Percentiles rank a stretch among this genome's conserved stretches.
phyloP scores from a whole-genome alignment of 2,113 vertebrate species.

The Pachyramphus minor region DNA sequence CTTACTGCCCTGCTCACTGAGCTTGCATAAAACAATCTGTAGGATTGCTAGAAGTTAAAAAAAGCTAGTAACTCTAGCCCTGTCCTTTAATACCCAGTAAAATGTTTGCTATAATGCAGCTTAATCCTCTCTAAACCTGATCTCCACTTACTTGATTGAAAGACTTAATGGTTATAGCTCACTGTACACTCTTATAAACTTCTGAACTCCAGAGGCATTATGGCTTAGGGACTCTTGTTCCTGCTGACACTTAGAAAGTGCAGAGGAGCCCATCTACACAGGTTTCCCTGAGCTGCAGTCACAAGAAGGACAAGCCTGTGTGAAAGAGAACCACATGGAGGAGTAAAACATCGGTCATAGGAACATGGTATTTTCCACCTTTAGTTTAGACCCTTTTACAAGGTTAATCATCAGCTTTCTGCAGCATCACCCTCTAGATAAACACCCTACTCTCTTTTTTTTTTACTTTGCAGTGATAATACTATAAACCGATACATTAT shows the following conservation, averaged over 20 bases:
- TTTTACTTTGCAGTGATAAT: not conserved
- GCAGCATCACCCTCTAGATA: not conserved
- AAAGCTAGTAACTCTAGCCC: not conserved
- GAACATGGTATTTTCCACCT: not conserved
- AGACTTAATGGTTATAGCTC: not conserved
- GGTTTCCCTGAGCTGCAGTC: not conserved
- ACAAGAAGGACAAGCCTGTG: not conserved
- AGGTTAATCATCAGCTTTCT: not conserved
- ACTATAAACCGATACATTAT: not conserved
- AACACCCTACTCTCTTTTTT: not conserved
- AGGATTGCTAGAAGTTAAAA: not conserved
- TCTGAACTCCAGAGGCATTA: not conserved
- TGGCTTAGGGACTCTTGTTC: not conserved
- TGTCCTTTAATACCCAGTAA: not conserved
- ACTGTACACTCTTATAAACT: not conserved
- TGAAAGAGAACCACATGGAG: rapidly evolving
- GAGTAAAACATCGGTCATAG: not conserved
- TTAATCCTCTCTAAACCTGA: not conserved
- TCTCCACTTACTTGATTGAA: not conserved
- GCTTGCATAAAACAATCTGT: not conserved
- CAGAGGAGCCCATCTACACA: not conserved
- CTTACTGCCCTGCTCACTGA: not conserved
- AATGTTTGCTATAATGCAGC: not conserved
- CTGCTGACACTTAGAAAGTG: not conserved
- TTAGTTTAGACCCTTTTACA: not conserved